Evolutionary conservation across 2,797 vertebrate species (phyloP), one percentile per base, ranked within the genome.

Genomic region (Sciurus vulgaris): DNA sequence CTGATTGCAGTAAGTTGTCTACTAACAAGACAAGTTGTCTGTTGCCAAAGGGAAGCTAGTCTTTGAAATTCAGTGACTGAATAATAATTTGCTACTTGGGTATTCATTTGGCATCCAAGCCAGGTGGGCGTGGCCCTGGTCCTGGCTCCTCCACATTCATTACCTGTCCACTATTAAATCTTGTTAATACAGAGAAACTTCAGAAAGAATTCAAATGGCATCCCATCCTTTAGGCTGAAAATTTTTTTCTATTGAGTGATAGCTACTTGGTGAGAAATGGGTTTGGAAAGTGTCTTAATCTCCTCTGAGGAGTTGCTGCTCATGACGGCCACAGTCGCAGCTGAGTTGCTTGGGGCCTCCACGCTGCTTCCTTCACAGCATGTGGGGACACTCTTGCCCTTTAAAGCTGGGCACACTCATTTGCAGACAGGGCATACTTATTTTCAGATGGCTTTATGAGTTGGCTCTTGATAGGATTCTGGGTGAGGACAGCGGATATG

Each of bases 141-240:
- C 0, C 1, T 30, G 78, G 20, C 44, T 28, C 13, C 10, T 18
- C 24, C 13, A 7, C 5, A 0, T 8, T 20, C 5, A 0, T 56
- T 3, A 9, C 18, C 6, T 38, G 24, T 4, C 1, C 2, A 0
- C 54, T 44, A 11, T 69, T 12, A n/a, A 10, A 3, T 47, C 22
- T 59, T 4, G 15, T 9, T 41, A 24, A 20, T 56, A 22, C 17
- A 26, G 14, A 72, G 47, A 69, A 17, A 41, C 44, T 33, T 35
- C 11, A 91, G 83, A 49, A 35, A 41, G 15, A 56, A 38, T 7
- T n/a, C 72, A 11, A 7, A 33, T 14, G 35, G 10, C 11, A 14
- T n/a, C 0, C 33, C 1, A 12, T 47, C 13, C 15, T 41, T 49
- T 7, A 61, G 67, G 47, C 63, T 82, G 26, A 51, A 47, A 70